Base-by-base conservation (phyloP, 1,140 invertebrate genomes). In the Drosophila miranda region DNA sequence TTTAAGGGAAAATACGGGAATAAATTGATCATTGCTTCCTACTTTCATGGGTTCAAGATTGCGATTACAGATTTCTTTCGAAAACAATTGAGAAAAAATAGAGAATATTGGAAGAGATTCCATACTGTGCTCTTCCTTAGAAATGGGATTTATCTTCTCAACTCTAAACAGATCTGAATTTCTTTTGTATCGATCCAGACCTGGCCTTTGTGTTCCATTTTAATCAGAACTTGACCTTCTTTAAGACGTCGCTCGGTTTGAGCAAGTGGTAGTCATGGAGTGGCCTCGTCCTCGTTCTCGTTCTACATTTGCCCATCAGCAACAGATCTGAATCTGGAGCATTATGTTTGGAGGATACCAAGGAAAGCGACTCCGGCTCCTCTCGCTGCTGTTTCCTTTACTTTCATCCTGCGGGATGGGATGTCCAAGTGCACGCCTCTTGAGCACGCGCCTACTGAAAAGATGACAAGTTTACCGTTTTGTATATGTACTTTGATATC, bases 381-480 rank as follows among this genome's bases (percentile, higher is more conserved):
- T 38, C 49, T 49, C 51, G 30, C 50, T 43, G 43, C 41, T 38
- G 3, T 3, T 38, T 38, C 34, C 11, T 44, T 21, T 53, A 53
- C 61, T 49, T 62, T 63, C 34, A 16, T 13, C 7, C 28, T 28
- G 14, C 51, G 51, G 60, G 46, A 51, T 57, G 43, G 60, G 46
- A 51, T 57, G 43, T 28, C 54, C 26, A 45, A 41, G 38, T 28
- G 38, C 16, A 38, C n/a, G 46, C n/a, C 62, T 77, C 81, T 84
- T 77, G 45, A 80, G 71, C 80, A 84, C 80, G 81, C 66, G 60
- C 67, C 42, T 21, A 52, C 48, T 52, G 16, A 41, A 53, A 50
- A 67, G 71, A 38, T 74, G 49, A 46, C 52, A 51, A 51, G 60
- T 48, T 78, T 38, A 56, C 48, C 13, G 49, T 59, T 52, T 42